These are phyloP conservation scores for Dermatemys mawii DNA, from an alignment of 2,113 vertebrate genomes.

Conservation along the genomic window DNA sequence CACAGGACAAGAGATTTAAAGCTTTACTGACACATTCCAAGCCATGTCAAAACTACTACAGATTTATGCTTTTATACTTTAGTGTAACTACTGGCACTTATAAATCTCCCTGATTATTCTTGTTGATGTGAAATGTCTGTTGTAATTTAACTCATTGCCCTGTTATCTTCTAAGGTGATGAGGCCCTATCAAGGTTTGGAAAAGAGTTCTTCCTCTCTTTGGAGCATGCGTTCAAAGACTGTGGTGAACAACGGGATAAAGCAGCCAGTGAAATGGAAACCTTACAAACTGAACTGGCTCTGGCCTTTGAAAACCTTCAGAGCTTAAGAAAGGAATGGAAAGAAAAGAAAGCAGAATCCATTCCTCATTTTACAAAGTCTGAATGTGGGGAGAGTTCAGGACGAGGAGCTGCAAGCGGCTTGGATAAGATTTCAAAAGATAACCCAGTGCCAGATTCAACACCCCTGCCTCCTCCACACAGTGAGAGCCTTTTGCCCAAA, in stretches of 20 bases:
- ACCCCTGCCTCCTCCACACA: background rate
- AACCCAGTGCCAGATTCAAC: background rate
- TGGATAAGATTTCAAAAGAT: background rate
- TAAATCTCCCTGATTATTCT: slow-evolving; percentile 17
- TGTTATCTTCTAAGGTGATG: slow-evolving; percentile 53
- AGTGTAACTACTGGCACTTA: background rate
- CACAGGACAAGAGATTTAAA: background rate
- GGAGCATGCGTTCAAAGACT: slow-evolving; percentile 57
- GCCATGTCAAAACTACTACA: background rate
- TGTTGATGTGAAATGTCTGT: slow-evolving; percentile 10
- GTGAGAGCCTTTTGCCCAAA: background rate
- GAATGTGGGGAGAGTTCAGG: background rate
- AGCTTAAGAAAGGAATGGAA: slow-evolving; percentile 48
- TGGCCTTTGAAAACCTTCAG: slow-evolving; percentile 36
- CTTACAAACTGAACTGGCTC: slow-evolving; percentile 47
- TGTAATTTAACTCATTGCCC: slow-evolving; percentile 4
- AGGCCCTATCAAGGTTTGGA: slow-evolving; percentile 55
- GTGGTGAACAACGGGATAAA: slow-evolving; percentile 57
- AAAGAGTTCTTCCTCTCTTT: slow-evolving; percentile 64
- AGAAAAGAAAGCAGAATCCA: background rate
- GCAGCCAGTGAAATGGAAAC: slow-evolving; percentile 42
- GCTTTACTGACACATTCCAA: background rate
- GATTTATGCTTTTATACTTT: background rate
- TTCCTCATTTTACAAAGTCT: background rate
- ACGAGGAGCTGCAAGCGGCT: background rate